Base-by-base conservation (phyloP, 2,113 vertebrate genomes). In the Heptranchias perlo region DNA sequence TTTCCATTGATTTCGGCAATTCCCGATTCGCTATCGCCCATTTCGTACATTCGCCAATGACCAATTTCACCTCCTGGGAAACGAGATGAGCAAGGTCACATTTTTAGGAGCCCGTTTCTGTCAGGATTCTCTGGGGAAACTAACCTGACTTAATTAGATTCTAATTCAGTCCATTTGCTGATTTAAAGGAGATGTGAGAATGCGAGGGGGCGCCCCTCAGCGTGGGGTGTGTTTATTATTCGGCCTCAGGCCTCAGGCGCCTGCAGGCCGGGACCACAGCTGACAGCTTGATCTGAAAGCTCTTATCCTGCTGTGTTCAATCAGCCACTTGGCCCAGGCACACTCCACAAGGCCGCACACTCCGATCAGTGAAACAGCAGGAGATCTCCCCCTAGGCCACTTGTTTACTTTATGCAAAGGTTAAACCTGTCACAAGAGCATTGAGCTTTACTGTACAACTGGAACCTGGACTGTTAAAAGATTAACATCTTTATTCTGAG, bases 331-430 rank as follows among this genome's bases (percentile, higher is more conserved):
- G 58, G 35, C 13, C 35, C 89, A n/a, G 14, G 89, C 89, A 93
- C 89, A 93, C 89, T 93, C n/a, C 89, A 39, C 89, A 62, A 93
- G 89, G 89, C 89, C 62, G 58, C 89, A 93, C 89, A 23, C 58
- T 62, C 89, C 58, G 18, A n/a, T 62, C 89, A 2, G 58, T 39
- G n/a, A 93, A n/a, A 62, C 89, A 64, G 31, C 89, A 21, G 89
- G 89, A 5, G 58, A 5, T 39, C 58, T 2, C 14, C 4, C 89
- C 18, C 89, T 16, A 5, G 18, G 54, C 28, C 7, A 93, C 16
- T n/a, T n/a, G n/a, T 61, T 62, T 82, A 82, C 78, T 82, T 82
- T 39, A n/a, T 39, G 89, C 89, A n/a, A 93, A 54, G 86, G 6
- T 89, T 89, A 89, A n/a, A 89, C 49, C 86, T 31, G 49, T 35